Evolutionary conservation across 2,797 vertebrate species (phyloP), one percentile per base, ranked within the genome.

Genomic region (Chelon labrosus): DNA sequence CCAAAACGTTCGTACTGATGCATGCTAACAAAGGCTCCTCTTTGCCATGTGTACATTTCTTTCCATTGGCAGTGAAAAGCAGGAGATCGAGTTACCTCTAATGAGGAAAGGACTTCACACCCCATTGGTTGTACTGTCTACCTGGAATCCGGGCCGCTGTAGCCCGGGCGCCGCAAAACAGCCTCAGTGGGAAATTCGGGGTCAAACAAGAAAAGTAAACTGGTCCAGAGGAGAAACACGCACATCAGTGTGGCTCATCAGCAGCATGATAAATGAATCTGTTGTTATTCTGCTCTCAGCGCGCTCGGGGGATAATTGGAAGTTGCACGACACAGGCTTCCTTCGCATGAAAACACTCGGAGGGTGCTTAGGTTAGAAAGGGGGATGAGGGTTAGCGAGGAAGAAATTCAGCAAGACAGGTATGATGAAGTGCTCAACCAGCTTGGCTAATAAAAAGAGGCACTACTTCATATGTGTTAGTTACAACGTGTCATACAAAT

Each of bases 21-120:
- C 70, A 64, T 6, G 19, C 3, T 55, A 66, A 87, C 87, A 88
- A 91, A 86, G 85, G 50, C 72, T 53, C 62, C 80, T 84, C 75
- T 87, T 79, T 86, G 80, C 73, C 19, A 3, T 57, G 84, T 80
- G 73, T 68, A 67, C 79, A 50, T 73, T 77, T 76, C 74, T 70
- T 66, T 70, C 64, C 53, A 13, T 70, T 16, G 47, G 82, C 66
- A 20, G 65, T 65, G 78, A 82, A 87, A 88, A 82, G 77, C 80
- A 54, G 79, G 50, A 83, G 86, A 79, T 93, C 49, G 27, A 39
- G 85, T 90, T 90, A 82, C 87, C 27, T 62, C 73, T 84, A 91
- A 88, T 79, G 79, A 90, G 84, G 62, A 77, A 53, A 60, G 41
- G 39, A 70, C 84, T 86, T 90, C 85, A 91, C 89, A 87, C 88